A percentile compares a stretch with the other conserved stretches of the same genome.
phyloP scores from a whole-genome alignment of 2,797 vertebrate genomes.

The Knipowitschia caucasica region DNA sequence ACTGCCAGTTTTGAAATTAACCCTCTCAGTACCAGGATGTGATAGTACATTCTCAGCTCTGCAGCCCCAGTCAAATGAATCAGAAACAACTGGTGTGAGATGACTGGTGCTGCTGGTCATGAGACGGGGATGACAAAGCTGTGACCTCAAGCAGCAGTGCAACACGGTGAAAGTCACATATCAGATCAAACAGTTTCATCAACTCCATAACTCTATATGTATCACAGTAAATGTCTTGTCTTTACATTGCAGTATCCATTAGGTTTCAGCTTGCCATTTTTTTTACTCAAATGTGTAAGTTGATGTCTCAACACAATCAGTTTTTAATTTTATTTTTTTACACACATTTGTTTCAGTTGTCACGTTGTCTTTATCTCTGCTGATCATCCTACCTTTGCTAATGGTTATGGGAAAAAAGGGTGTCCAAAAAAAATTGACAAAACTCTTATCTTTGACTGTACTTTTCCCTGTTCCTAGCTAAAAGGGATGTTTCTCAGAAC shows the following conservation, averaged over 20 bases:
- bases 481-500: constrained; percentile 77
- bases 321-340: no score
- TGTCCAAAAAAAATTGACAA: constrained; percentile 6
- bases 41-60: constrained; percentile 26
- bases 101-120: constrained; percentile 67
- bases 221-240: constrained; percentile 7
- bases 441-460: constrained; percentile 12
- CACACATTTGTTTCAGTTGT: no score
- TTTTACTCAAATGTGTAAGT: no score
- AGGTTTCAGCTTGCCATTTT: no score
- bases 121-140: constrained; percentile 66
- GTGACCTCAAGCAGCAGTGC: constrained; percentile 39
- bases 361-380: no score
- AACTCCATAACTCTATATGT: background rate
- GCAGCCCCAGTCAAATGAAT: constrained; percentile 67
- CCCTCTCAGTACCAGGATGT: constrained; percentile 67
- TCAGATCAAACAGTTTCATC: constrained; percentile 32
- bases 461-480: constrained; percentile 73
- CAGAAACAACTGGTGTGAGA: constrained; percentile 61
- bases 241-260: background rate
- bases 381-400: no score
- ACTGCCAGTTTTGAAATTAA: constrained; percentile 75
- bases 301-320: no score
- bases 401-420: background rate
- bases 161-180: constrained; percentile 32